A percentile compares a stretch with the other conserved stretches of the same genome.
Evolutionary conservation across 2,113 vertebrate genomes (phyloP).

Genomic region (Sisor rabdophorus): DNA sequence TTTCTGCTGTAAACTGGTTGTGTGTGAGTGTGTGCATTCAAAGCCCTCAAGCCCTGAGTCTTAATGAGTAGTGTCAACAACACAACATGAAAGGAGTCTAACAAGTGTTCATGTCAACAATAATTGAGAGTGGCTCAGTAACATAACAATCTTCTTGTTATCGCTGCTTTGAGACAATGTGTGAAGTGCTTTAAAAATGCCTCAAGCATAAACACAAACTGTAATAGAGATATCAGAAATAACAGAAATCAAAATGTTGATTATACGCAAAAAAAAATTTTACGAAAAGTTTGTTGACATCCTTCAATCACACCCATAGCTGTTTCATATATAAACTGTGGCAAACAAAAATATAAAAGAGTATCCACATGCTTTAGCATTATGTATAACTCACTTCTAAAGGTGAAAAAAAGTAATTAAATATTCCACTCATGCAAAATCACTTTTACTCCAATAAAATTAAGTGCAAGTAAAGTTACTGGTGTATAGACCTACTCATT

Average conservation of each 20-base stretch:
- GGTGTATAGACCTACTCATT: too few species aligned
- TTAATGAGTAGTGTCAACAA: conserved; percentile 28
- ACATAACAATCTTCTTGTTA: conserved; percentile 31
- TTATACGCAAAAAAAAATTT: too few species aligned
- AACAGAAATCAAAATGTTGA: not conserved
- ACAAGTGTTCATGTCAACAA: conserved; percentile 31
- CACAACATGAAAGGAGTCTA: conserved; percentile 35
- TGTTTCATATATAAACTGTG: too few species aligned
- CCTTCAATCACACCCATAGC: too few species aligned
- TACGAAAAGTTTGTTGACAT: too few species aligned
- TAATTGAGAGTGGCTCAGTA: conserved; percentile 19
- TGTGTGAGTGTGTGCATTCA: conserved; percentile 18
- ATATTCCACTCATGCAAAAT: too few species aligned
- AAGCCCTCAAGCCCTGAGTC: conserved; percentile 2
- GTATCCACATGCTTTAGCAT: too few species aligned
- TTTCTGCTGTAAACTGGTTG: conserved; percentile 8
- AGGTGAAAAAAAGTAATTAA: too few species aligned
- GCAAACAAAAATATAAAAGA: too few species aligned
- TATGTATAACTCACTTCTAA: too few species aligned
- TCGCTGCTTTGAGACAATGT: not conserved
- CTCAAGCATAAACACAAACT: conserved; percentile 1
- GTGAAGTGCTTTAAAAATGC: not conserved
- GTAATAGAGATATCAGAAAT: not conserved
- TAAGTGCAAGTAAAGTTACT: too few species aligned
- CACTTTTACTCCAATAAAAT: too few species aligned